Conservation (phyloP, 1,140 invertebrate species). For the Solenopsis invicta region DNA sequence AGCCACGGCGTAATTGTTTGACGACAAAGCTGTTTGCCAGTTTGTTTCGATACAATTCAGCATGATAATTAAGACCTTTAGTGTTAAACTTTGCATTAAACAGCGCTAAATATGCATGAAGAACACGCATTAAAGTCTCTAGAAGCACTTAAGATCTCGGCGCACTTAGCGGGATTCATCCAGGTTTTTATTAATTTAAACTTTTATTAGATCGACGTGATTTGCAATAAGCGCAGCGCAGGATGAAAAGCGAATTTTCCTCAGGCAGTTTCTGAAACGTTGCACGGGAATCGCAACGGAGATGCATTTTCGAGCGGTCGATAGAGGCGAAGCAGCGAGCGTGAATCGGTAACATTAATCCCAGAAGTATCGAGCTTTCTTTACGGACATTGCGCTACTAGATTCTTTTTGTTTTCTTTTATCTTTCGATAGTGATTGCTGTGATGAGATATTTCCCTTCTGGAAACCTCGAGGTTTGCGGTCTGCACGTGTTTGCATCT, state of each 20-base stretch:
- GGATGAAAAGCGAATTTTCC: slow-evolving; percentile 32
- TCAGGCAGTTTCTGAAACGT: slow-evolving; percentile 12
- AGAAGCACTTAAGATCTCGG: background rate
- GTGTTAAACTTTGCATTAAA: background rate
- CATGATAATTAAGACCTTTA: background rate
- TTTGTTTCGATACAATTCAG: slow-evolving; percentile 1
- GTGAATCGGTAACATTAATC: slow-evolving; percentile 65
- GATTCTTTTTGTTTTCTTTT: background rate
- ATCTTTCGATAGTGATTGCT: background rate
- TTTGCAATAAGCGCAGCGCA: slow-evolving; percentile 7
- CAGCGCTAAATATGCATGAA: background rate
- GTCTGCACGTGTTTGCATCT: background rate
- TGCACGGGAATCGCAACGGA: background rate
- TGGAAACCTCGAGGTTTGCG: background rate
- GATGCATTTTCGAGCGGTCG: slow-evolving; percentile 15
- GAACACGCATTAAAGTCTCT: slow-evolving; percentile 4
- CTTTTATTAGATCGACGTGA: background rate
- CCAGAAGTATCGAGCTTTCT: slow-evolving; percentile 39
- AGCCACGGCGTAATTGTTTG: background rate
- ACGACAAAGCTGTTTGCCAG: slow-evolving; percentile 1
- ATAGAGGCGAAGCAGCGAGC: slow-evolving; percentile 64
- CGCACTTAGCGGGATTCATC: background rate
- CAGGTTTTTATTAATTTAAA: slow-evolving; percentile 14
- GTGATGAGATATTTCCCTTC: background rate
- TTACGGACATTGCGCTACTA: background rate